Conservation (phyloP, 1,140 invertebrate species). For the Ericerus pela region DNA sequence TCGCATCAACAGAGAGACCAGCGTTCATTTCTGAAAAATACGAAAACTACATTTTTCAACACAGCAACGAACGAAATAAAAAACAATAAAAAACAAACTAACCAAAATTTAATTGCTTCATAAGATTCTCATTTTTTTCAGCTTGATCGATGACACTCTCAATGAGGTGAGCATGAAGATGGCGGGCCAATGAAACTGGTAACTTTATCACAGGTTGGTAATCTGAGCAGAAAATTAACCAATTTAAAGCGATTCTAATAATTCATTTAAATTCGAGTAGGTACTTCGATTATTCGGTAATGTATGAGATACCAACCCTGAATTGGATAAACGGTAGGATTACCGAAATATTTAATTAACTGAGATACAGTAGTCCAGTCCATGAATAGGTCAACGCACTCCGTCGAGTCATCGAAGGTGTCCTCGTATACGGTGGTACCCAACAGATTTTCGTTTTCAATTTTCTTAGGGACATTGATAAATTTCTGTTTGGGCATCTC, state of each 20-base stretch:
- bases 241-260: too few species aligned
- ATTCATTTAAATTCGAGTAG: too few species aligned
- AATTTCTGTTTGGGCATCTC: too few species aligned
- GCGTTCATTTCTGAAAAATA: too few species aligned
- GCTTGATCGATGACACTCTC: slow-evolving; percentile 6
- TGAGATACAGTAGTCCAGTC: neutral
- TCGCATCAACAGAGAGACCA: too few species aligned
- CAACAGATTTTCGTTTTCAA: too few species aligned
- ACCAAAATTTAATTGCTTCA: neutral
- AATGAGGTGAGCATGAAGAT: neutral
- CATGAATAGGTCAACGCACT: neutral
- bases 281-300: too few species aligned
- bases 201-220: neutral
- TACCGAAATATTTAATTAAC: slow-evolving; percentile 1
- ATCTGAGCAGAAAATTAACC: neutral
- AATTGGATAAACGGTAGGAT: neutral
- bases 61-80: too few species aligned
- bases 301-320: too few species aligned
- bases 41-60: too few species aligned
- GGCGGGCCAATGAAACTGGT: neutral
- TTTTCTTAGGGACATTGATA: too few species aligned
- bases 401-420: neutral
- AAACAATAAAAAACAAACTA: neutral
- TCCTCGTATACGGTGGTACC: neutral
- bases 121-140: neutral